Conservation (phyloP, 1,140 invertebrate species). For the Coenobita brevimanus region DNA sequence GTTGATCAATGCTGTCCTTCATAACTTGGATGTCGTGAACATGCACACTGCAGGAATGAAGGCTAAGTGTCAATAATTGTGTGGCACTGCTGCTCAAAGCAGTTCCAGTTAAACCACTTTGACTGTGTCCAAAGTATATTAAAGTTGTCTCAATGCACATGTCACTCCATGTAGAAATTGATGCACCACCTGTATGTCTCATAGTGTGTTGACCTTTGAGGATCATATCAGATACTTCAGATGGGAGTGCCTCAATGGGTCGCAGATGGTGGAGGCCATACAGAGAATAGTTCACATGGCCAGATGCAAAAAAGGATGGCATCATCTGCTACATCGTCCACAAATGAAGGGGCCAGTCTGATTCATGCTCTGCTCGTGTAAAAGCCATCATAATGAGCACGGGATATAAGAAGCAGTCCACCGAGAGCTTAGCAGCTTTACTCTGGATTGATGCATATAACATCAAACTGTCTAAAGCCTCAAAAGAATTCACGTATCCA, state of each 20-base stretch:
- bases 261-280: background rate
- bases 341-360: too few species aligned
- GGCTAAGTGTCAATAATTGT: background rate
- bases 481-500: too few species aligned
- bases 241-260: conserved; percentile 3
- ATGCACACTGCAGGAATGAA: background rate
- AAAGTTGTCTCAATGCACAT: conserved; percentile 8
- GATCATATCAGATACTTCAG: background rate
- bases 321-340: background rate
- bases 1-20: background rate
- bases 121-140: background rate
- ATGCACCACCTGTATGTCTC: background rate
- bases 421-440: too few species aligned
- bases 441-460: too few species aligned
- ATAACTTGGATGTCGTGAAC: background rate
- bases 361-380: too few species aligned
- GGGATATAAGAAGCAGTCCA: too few species aligned
- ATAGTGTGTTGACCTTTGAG: conserved; percentile 14
- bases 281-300: background rate
- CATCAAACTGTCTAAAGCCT: too few species aligned
- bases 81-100: conserved; percentile 9
- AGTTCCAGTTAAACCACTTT: too few species aligned
- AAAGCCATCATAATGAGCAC: too few species aligned
- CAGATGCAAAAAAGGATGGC: conserved; percentile 4
- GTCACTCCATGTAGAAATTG: too few species aligned